Percentiles rank a stretch among this genome's conserved stretches.
These are phyloP conservation scores for Alectoris magna DNA, from an alignment of 2,797 vertebrate species.

Conservation along the genomic window DNA sequence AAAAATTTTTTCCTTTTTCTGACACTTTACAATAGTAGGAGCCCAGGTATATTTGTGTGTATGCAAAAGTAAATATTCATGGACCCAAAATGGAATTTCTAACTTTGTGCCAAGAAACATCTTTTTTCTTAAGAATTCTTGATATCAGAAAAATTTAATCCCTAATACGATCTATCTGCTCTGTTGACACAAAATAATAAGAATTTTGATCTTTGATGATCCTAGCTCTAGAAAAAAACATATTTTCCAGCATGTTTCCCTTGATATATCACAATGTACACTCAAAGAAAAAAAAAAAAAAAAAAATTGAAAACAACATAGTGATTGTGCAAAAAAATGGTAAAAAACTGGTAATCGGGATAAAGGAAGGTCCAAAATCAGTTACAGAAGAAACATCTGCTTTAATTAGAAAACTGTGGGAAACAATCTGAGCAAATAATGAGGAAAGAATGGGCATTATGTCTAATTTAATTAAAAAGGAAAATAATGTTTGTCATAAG, in stretches of 20 bases:
- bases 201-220: neutral
- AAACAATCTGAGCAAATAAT: neutral
- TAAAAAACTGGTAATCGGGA: neutral
- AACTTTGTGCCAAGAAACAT: neutral
- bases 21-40: neutral
- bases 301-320: neutral
- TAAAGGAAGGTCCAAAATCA: neutral
- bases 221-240: no score
- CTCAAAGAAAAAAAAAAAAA: neutral
- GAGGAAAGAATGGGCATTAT: neutral
- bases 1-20: neutral
- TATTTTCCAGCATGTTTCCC: neutral
- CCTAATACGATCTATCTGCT: neutral
- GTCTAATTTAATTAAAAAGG: neutral
- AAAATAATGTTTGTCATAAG: neutral
- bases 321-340: neutral
- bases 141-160: neutral
- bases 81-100: neutral
- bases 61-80: neutral
- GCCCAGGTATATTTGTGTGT: rapidly evolving
- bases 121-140: neutral
- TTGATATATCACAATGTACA: neutral
- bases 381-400: neutral
- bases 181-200: neutral
- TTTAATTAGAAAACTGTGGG: neutral